These are phyloP conservation scores for Oxytorus armatus DNA, from an alignment of 2,888 invertebrate species.

Conservation along the genomic window DNA sequence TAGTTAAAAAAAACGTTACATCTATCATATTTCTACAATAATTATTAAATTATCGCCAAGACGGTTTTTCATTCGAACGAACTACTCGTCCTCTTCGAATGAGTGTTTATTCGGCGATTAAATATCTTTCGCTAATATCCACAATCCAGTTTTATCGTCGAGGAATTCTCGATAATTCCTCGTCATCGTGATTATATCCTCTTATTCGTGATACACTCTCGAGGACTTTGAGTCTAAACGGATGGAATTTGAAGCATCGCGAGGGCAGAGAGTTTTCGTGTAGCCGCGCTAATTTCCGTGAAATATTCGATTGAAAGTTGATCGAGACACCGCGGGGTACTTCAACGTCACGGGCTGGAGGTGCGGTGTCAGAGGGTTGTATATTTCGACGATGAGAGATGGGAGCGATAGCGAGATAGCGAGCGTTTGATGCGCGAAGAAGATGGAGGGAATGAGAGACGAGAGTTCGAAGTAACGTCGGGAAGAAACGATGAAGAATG, in stretches of 20 bases:
- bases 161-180: slow-evolving; percentile 27
- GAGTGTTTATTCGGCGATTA: background rate
- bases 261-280: slow-evolving; percentile 19
- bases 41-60: background rate
- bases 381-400: slow-evolving; percentile 31
- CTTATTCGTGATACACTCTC: slow-evolving; percentile 21
- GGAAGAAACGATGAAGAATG: slow-evolving; percentile 47
- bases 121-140: slow-evolving; percentile 11
- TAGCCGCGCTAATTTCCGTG: slow-evolving; percentile 60
- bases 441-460: slow-evolving; percentile 20
- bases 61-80: background rate
- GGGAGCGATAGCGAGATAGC: slow-evolving; percentile 2
- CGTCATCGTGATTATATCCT: slow-evolving; percentile 20
- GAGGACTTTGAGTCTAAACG: slow-evolving; percentile 34
- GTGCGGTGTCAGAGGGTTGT: slow-evolving; percentile 1
- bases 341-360: slow-evolving; percentile 14
- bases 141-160: slow-evolving; percentile 1
- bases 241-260: slow-evolving; percentile 37
- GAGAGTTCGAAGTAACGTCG: slow-evolving; percentile 25
- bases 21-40: background rate
- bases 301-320: slow-evolving; percentile 67
- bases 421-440: slow-evolving; percentile 44
- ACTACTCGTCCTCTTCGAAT: background rate
- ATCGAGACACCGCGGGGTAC: slow-evolving; percentile 56
- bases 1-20: background rate